Evolutionary conservation across 2,888 invertebrate genomes (phyloP).

Genomic region (Pollenia labialis): DNA sequence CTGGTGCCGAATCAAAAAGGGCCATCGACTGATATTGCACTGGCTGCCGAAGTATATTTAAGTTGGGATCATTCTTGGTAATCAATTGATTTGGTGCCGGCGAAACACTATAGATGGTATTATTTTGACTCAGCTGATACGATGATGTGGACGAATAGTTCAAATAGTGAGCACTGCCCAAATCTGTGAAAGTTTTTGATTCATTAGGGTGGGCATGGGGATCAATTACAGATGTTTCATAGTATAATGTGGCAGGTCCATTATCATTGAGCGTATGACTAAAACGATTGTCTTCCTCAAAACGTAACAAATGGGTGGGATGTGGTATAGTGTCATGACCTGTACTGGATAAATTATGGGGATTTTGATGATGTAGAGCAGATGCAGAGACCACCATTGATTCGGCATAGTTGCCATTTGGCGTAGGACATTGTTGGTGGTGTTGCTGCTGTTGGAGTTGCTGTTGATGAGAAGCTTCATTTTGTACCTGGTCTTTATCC

Average conservation of each 20-base stretch:
- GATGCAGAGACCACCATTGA: conserved; percentile 79
- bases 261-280: conserved; percentile 72
- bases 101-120: conserved; percentile 80
- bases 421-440: conserved; percentile 80
- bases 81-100: conserved; percentile 79
- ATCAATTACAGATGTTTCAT: conserved; percentile 79
- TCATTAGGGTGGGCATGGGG: conserved; percentile 80
- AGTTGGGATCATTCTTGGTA: conserved; percentile 82
- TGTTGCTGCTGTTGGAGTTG: conserved; percentile 77
- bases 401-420: conserved; percentile 78
- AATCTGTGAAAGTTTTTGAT: conserved; percentile 82
- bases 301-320: conserved; percentile 73
- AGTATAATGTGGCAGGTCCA: conserved; percentile 78
- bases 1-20: conserved; percentile 78
- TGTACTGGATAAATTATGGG: conserved; percentile 65
- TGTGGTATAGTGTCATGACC: conserved; percentile 40
- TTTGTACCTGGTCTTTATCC: conserved; percentile 79
- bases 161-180: conserved; percentile 80
- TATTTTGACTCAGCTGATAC: conserved; percentile 78
- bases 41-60: conserved; percentile 80
- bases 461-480: conserved; percentile 76
- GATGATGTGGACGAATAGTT: conserved; percentile 79
- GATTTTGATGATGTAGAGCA: conserved; percentile 69
- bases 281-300: conserved; percentile 77
- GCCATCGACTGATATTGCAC: conserved; percentile 79